Evolutionary conservation across 1,140 invertebrate genomes (phyloP), one percentile per base, ranked within the genome.

Genomic region (Drosophila kanapiae): DNA sequence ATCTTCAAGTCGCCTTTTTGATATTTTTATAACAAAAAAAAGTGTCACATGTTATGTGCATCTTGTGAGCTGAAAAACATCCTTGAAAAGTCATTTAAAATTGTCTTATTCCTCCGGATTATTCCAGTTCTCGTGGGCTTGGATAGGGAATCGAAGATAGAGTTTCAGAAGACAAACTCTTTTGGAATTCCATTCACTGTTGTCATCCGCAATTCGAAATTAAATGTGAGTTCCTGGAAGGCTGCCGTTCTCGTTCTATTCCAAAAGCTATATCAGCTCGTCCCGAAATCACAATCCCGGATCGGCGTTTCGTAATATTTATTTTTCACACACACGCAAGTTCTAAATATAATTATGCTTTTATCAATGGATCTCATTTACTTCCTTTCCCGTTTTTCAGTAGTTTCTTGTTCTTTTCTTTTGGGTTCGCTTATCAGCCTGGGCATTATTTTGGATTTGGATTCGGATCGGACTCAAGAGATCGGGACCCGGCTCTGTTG

Each of bases 351-450:
- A 63, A 40, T 5, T 18, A 14, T 64, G 9, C 23, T 67, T 62
- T 86, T 86, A 84, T 81, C 59, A 84, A 43, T 69, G 35, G 61
- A 40, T 49, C 59, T 31, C 43, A 54, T 59, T 76, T 59, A 33
- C 54, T 71, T 71, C 74, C 54, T 64, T 69, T 70, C 48, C 56
- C 62, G 38, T 33, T 35, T 58, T 29, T 42, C 10, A 4, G 33
- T 63, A 4, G 33, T 63, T 53, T 67, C 38, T 47, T n/a, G 35
- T 47, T 35, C 49, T 48, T 45, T 43, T 75, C 3, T 23, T 23
- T 23, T 23, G 1, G 23, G 16, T 23, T 5, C 18, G 62, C 83
- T 88, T 88, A 87, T 87, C 83, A 78, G 82, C 23, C 4, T 3
- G 1, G 48, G 29, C 27, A 51, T 56, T 56, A 56, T 56, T 56